Evolutionary conservation across 2,888 invertebrate genomes (phyloP).

Genomic region (Athalia rosae): DNA sequence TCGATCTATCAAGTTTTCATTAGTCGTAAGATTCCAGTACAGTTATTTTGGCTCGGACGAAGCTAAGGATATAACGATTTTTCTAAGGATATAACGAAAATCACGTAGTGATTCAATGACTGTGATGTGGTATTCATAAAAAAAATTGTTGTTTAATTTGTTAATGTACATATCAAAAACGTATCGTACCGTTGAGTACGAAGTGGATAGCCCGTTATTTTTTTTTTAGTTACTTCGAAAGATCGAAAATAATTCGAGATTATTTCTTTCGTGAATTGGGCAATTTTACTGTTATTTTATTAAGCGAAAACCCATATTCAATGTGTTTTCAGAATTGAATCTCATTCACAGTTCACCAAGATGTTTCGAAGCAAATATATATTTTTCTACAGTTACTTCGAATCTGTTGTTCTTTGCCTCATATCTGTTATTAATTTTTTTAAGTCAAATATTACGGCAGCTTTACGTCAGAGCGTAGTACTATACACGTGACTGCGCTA

Average conservation of each 20-base stretch:
- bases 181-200: too few species aligned
- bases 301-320: constrained; percentile 9
- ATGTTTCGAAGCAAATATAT: too few species aligned
- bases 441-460: constrained; percentile 12
- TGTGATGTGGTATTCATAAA: too few species aligned
- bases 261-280: too few species aligned
- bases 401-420: too few species aligned
- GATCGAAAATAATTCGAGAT: too few species aligned
- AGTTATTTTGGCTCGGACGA: not conserved
- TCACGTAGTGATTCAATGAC: too few species aligned
- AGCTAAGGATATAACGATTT: not conserved
- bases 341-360: too few species aligned
- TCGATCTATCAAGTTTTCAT: constrained; percentile 57
- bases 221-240: not conserved
- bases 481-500: not conserved
- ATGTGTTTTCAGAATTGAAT: not conserved
- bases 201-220: not conserved
- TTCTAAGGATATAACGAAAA: not conserved
- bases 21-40: not conserved
- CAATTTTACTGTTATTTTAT: not conserved
- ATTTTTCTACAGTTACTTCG: too few species aligned
- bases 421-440: not conserved
- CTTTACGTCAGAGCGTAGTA: constrained; percentile 21
- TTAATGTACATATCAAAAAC: too few species aligned
- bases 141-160: too few species aligned